Evolutionary conservation across 2,797 vertebrate species (phyloP).

Genomic region (Scolopax rusticola): DNA sequence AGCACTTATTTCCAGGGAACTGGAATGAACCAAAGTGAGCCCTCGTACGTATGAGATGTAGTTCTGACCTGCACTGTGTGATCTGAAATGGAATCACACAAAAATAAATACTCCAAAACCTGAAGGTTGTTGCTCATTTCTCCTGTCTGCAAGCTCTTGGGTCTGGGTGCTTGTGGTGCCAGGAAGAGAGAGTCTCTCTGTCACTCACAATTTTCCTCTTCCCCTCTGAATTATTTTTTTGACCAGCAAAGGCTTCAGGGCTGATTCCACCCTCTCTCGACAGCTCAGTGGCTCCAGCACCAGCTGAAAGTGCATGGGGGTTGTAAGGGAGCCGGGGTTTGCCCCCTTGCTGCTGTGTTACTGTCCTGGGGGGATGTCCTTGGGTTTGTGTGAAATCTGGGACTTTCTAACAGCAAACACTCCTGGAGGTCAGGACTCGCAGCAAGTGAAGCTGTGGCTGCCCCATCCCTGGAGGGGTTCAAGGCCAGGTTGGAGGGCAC

Average conservation of each 20-base stretch:
- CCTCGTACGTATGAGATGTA: neutral
- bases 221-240: slow-evolving; percentile 26
- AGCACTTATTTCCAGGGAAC: neutral
- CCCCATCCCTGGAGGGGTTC: neutral
- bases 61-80: neutral
- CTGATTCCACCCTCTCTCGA: neutral
- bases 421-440: neutral
- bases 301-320: neutral
- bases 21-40: neutral
- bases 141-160: slow-evolving; percentile 9
- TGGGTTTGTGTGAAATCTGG: neutral
- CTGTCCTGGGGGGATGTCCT: neutral
- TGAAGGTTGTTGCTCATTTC: slow-evolving; percentile 1
- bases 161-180: neutral
- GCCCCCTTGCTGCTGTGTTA: neutral
- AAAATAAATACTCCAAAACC: slow-evolving; percentile 12
- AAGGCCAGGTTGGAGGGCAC: neutral
- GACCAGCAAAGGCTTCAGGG: neutral
- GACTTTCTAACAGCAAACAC: neutral
- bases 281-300: neutral
- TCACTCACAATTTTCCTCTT: slow-evolving; percentile 28
- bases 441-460: neutral
- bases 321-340: neutral
- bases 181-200: neutral
- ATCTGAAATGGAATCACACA: neutral